These are phyloP conservation scores for Apeltes quadracus DNA, from an alignment of 2,113 vertebrate species.

Conservation along the genomic window DNA sequence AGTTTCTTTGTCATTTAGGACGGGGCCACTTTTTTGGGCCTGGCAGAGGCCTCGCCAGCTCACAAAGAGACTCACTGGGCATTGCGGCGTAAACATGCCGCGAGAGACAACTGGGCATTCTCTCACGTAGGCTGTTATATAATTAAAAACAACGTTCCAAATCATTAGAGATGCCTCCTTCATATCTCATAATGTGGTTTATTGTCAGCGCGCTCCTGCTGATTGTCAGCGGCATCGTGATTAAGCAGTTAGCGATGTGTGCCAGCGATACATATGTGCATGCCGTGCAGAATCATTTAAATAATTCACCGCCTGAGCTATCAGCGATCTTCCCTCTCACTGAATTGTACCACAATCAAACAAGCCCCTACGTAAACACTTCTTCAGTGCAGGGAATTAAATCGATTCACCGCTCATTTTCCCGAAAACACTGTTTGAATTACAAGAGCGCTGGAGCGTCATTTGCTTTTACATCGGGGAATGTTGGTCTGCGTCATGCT, in stretches of 20 bases:
- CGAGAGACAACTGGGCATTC: constrained; percentile 26
- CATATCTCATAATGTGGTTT: constrained; percentile 24
- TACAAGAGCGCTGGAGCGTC: constrained; percentile 5
- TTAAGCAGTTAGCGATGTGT: constrained; percentile 34
- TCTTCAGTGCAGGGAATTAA: constrained; percentile 23
- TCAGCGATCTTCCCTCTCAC: constrained; percentile 51
- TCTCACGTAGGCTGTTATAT: constrained; percentile 27
- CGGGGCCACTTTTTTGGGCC: constrained; percentile 58
- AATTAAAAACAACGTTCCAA: constrained; percentile 41
- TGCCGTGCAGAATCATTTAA: constrained; percentile 48
- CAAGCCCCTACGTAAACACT: constrained; percentile 32
- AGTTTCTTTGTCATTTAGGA: constrained; percentile 63
- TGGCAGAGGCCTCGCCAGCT: constrained; percentile 5
- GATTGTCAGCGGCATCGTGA: constrained; percentile 43
- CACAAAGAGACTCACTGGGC: constrained; percentile 20
- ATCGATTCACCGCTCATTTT: constrained; percentile 50
- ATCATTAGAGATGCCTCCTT: constrained; percentile 33
- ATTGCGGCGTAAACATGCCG: constrained; percentile 37
- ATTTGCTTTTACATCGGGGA: constrained; percentile 39
- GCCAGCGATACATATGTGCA: constrained; percentile 37
- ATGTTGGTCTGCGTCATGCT: constrained; percentile 17
- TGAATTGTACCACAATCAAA: constrained; percentile 33
- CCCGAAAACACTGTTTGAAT: constrained; percentile 23
- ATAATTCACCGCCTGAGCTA: constrained; percentile 64
- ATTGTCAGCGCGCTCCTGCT: constrained; percentile 17